Base-by-base conservation (phyloP, 64 coral and sea anemone species). In the Montipora capricornis region DNA sequence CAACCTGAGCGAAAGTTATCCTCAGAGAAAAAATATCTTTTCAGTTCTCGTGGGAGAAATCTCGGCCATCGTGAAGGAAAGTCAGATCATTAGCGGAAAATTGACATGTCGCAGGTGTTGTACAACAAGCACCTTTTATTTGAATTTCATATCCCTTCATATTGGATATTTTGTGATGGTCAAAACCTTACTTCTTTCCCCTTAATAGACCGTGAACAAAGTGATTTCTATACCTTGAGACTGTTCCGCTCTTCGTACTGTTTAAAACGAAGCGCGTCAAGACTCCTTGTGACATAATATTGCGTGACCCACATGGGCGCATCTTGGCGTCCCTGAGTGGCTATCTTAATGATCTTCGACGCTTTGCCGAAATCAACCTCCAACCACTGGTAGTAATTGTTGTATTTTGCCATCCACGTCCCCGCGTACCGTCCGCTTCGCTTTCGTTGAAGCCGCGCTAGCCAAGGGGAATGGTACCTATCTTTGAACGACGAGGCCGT, bases 321-420 rank as follows among this genome's bases (percentile, higher is more conserved):
- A 64, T 93, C 92, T 6, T 88, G 92, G 13, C 92, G 83, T 70
- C 92, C 92, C 53, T 93, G 92, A 8, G 84, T 93, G 7, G 92
- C 68, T 8, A 93, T 93, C 75, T 79, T 87, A 5, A 93, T 93
- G 15, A 93, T 79, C 61, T 93, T 93, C 1, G 92, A 77, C 24
- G 92, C 74, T 68, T 22, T 68, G 59, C 77, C 68, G 74, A 93
- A 93, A 15, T 93, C 84, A 88, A 88, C 84, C 78, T 97, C 92
- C 15, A 94, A 71, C 88, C 89, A 97, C 58, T 97, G 95, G n/a
- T 92, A 90, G 2, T 74, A 47, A 16, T 94, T 94, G 26, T 97
- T 97, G 69, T 93, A 94, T 46, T 97, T 97, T 13, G 89, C 53
- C 8, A 81, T 87, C 95, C 95, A 97, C 19, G 89, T 83, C 4